Evolutionary conservation across 2,797 vertebrate species (phyloP), one percentile per base, ranked within the genome.

Genomic region (Muscicapa striata): DNA sequence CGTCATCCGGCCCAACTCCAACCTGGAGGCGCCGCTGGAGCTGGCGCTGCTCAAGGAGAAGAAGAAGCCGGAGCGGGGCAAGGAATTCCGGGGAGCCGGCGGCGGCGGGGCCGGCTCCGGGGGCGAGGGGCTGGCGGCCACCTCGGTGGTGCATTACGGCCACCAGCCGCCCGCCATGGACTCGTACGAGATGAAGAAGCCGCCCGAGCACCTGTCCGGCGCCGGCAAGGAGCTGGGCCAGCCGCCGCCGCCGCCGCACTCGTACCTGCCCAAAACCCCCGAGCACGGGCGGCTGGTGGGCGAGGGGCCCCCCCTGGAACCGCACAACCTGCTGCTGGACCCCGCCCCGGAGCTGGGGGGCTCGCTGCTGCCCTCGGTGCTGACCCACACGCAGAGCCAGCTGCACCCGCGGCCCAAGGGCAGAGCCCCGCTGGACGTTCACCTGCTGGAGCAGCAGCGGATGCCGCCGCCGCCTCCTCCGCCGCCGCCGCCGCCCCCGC

Each of bases 321-420:
- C 76, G 2, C 76, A 78, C 76, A 46, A 21, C 51, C 62, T 78
- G 3, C 51, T 78, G 76, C 62, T 99, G 97, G 99, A 99, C 75
- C 98, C 98, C 4, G 98, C 99, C 4, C 98, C 98, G 0, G 99
- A 99, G 41, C 92, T 98, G 48, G 87, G 72, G 1, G 87, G 27
- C 0, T 26, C 88, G 0, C 46, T 84, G 7, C 34, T 84, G 2
- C 88, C 88, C 5, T 99, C 99, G 0, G 99, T 99, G 77, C 98
- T 99, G 34, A 99, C 98, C 29, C 99, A 99, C 46, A 98, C 99
- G 19, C 98, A 98, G 20, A 98, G 97, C 78, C 95, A 86, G 84
- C 93, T 92, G 46, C 98, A 92, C 80, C 84, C 45, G 26, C 97
- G 94, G 2, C 66, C 92, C 73, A 97, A 97, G 45, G 87, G 17